A percentile compares a stretch with the other conserved stretches of the same genome.
phyloP scores from a whole-genome alignment of 2,888 invertebrate genomes.

The Linyphia triangularis region DNA sequence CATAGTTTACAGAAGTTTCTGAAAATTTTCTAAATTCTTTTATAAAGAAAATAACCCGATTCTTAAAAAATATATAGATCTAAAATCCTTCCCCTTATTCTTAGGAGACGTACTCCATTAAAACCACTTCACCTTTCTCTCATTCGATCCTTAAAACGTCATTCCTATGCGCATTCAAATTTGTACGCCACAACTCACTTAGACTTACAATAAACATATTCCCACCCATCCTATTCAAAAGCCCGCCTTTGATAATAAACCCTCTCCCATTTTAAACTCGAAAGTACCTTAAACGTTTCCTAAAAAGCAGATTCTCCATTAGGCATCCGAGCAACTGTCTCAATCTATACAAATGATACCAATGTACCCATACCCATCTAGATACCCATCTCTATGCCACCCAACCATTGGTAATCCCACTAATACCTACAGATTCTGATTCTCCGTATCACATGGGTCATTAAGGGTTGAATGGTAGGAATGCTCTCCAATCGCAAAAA shows the following conservation, averaged over 20 bases:
- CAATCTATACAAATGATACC: constrained; percentile 47
- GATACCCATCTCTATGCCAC: background rate
- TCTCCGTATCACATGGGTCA: constrained; percentile 52
- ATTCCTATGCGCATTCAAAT: background rate
- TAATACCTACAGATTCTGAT: constrained; percentile 33
- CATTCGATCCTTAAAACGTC: background rate
- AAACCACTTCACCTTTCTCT: background rate
- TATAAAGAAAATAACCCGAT: background rate
- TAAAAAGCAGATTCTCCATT: constrained; percentile 53
- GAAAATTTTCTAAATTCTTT: no score
- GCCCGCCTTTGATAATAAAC: constrained; percentile 9
- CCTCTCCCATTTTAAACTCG: background rate
- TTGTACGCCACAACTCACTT: background rate
- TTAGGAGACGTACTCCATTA: background rate
- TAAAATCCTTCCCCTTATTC: background rate
- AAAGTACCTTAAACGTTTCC: constrained; percentile 20
- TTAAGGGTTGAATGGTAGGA: constrained; percentile 49
- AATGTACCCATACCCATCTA: background rate
- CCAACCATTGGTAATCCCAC: constrained; percentile 6
- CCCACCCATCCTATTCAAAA: background rate
- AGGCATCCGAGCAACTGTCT: constrained; percentile 46
- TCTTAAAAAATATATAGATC: background rate
- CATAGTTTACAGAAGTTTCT: no score
- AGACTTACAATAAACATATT: background rate
- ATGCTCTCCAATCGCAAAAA: constrained; percentile 33